Evolutionary conservation across 1,140 invertebrate species (phyloP).

Genomic region (Anastatus disparis): DNA sequence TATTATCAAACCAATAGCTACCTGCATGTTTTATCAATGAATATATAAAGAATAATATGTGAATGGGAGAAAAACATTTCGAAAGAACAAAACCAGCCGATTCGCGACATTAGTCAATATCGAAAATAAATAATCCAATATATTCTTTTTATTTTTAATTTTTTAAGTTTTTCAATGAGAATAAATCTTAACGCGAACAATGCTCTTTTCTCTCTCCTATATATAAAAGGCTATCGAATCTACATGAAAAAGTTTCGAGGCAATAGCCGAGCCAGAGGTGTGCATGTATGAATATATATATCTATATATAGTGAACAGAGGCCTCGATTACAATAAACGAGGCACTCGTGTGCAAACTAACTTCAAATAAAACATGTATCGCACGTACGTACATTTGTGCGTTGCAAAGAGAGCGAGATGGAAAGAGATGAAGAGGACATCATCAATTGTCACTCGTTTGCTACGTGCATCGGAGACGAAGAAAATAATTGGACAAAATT

Average conservation of each 20-base stretch:
- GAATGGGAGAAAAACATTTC: no score
- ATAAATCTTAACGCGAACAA: conserved; percentile 23
- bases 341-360: neutral
- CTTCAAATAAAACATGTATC: neutral
- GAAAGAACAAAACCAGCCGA: no score
- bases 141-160: no score
- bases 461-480: neutral
- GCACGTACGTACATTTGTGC: no score
- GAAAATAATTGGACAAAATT: conserved; percentile 25
- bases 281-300: no score
- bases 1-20: no score
- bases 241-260: conserved; percentile 19
- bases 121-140: neutral
- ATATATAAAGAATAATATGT: no score
- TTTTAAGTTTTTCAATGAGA: neutral
- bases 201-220: neutral
- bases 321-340: neutral
- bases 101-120: neutral
- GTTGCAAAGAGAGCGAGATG: no score
- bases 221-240: neutral
- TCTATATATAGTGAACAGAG: neutral
- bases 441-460: conserved; percentile 22
- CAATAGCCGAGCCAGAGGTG: no score
- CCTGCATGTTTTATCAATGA: no score
- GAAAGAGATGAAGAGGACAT: neutral